These are phyloP conservation scores for Sialis lutaria DNA, from an alignment of 2,888 invertebrate species.

Conservation along the genomic window DNA sequence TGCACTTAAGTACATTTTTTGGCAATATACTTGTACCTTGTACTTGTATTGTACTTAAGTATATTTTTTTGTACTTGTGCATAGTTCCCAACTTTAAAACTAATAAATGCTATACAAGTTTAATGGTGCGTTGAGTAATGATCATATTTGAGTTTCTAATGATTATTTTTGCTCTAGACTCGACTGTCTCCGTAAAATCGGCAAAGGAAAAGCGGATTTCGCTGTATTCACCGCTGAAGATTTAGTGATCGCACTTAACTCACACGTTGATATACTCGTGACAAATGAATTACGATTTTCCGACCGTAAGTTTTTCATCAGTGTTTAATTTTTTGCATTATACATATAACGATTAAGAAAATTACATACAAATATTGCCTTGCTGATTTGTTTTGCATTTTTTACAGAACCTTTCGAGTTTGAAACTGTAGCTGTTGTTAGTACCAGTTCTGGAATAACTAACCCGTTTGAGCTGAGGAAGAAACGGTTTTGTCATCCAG, in stretches of 20 bases:
- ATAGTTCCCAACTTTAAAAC: too few species aligned
- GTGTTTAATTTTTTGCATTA: too few species aligned
- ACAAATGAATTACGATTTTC: constrained; percentile 47
- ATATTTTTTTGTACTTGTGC: too few species aligned
- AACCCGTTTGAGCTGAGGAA: constrained; percentile 43
- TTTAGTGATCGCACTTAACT: constrained; percentile 54
- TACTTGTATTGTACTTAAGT: too few species aligned
- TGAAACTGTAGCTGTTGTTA: constrained; percentile 48
- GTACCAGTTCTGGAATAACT: constrained; percentile 37
- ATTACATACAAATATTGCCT: too few species aligned
- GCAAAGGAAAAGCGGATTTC: constrained; percentile 65
- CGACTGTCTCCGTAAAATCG: constrained; percentile 63
- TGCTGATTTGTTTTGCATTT: background rate
- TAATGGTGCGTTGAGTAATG: too few species aligned
- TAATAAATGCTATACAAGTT: too few species aligned
- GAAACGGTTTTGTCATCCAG: constrained; percentile 67
- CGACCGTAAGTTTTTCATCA: constrained; percentile 25
- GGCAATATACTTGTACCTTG: too few species aligned
- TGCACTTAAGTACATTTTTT: too few species aligned
- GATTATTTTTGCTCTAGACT: constrained; percentile 30
- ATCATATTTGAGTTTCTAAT: background rate
- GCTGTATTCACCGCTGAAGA: constrained; percentile 74
- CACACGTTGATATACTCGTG: constrained; percentile 45
- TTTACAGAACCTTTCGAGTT: constrained; percentile 32
- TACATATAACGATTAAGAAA: too few species aligned